Evolutionary conservation across 2,888 invertebrate genomes (phyloP), one percentile per base, ranked within the genome.

Genomic region (Schizaphis graminum): DNA sequence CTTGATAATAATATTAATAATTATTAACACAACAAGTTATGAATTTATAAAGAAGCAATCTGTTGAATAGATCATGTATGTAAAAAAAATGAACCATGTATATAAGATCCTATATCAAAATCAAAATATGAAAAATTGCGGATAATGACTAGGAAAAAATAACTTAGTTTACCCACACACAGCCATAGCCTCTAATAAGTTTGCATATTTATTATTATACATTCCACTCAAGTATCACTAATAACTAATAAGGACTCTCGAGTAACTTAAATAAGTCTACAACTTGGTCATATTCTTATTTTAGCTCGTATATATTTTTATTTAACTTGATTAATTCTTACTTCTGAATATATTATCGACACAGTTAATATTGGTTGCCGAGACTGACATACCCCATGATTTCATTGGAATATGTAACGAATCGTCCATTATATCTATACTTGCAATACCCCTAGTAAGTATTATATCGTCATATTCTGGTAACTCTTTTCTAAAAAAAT

Each of bases 381-480:
- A 53, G 24, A 94, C 94, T 28, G 90, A 94, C 94, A 94, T 94
- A 87, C 90, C 91, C 94, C 94, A 94, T 1, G 94, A 94, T 44
- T 94, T 90, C 94, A 94, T 94, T 11, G 94, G 94, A 57, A 94
- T 61, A 44, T 91, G 94, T 67, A 41, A 94, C n/a, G 61, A 21
- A 85, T 94, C 91, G 5, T 86, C 86, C n/a, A 61, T 67, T 87
- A 94, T 28, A 67, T 91, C 94, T 26, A 94, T 67, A 49, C 85
- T 91, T 91, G 35, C 86, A 41, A 94, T 94, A 61, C 91, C 91
- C 11, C 67, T 86, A 28, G 85, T 86, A 21, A 94, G 61, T 94
- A 87, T 86, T 86, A 61, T 49, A 91, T 91, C 57, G 35, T 94
- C 86, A 67, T 91, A 67, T 26, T 94, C 91, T 28, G 94, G 94